phyloP scores from a whole-genome alignment of 2,888 invertebrate species.

The Calameuta filiformis region DNA sequence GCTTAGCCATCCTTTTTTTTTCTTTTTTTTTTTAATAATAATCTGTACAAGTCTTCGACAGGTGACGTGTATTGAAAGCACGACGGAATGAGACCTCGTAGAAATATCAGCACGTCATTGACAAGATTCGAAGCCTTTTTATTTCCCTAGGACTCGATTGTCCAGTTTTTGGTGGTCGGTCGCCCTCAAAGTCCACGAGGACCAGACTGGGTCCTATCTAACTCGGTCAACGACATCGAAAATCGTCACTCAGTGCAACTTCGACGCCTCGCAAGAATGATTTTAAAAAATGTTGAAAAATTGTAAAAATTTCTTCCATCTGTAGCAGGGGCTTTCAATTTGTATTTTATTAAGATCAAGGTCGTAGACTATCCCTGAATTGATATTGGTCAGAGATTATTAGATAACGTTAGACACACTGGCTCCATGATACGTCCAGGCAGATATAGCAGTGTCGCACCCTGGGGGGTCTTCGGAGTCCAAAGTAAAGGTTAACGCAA shows the following conservation, averaged over 20 bases:
- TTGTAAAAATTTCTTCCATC: not conserved
- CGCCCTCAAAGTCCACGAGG: not conserved
- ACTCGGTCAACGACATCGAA: not conserved
- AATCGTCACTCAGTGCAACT: not conserved
- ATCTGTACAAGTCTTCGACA: slow-evolving; percentile 17
- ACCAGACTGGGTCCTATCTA: not conserved
- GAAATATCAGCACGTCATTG: slow-evolving; percentile 6
- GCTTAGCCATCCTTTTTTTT: not conserved
- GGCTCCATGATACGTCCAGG: not conserved
- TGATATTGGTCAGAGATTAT: not conserved
- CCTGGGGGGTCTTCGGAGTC: not conserved
- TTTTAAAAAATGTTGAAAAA: not conserved
- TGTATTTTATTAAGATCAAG: not conserved
- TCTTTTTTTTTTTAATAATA: slow-evolving; percentile 22
- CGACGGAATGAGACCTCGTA: slow-evolving; percentile 6
- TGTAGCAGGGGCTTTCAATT: too few relatives aligned
- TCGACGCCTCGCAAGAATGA: not conserved
- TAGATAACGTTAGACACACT: not conserved
- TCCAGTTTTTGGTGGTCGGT: slow-evolving; percentile 6
- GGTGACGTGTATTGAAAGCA: not conserved
- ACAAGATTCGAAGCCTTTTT: slow-evolving; percentile 6
- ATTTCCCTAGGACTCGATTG: not conserved
- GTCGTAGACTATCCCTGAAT: not conserved
- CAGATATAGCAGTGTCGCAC: not conserved
- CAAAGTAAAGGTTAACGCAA: not conserved